Conservation (phyloP, 2,113 vertebrate species). For the Pycnonotus jocosus region DNA sequence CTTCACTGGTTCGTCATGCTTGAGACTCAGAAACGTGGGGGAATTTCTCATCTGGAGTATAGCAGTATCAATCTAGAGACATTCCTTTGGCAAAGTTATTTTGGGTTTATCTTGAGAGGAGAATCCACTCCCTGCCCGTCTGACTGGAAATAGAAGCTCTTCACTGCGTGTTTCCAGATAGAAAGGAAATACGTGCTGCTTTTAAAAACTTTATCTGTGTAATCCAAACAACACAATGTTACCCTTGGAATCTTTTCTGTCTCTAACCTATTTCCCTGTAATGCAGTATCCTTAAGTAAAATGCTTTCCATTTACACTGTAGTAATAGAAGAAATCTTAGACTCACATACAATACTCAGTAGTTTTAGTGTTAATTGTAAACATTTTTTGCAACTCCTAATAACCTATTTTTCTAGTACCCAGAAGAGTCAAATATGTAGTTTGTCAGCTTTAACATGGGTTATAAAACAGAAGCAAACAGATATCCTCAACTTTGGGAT, state of each 20-base stretch:
- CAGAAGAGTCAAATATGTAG: background rate
- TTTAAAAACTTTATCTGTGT: background rate
- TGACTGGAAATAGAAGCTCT: background rate
- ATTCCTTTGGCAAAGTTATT: background rate
- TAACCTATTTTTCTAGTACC: background rate
- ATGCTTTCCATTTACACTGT: background rate
- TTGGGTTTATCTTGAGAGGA: background rate
- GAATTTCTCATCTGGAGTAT: background rate
- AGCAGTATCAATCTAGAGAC: background rate
- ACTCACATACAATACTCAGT: background rate
- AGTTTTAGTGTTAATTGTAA: background rate
- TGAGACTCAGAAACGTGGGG: background rate
- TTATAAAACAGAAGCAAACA: background rate
- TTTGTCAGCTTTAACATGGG: background rate
- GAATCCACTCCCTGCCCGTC: background rate
- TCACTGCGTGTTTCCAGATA: background rate
- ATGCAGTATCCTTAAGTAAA: background rate
- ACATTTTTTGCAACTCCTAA: background rate
- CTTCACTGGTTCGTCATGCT: background rate
- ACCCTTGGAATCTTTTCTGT: background rate
- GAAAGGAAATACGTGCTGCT: background rate
- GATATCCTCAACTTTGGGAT: background rate
- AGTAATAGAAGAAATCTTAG: background rate
- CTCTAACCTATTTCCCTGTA: background rate
- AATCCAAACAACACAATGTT: background rate